Conservation (phyloP, 2,797 vertebrate genomes). For the Sparidentex hasta region DNA sequence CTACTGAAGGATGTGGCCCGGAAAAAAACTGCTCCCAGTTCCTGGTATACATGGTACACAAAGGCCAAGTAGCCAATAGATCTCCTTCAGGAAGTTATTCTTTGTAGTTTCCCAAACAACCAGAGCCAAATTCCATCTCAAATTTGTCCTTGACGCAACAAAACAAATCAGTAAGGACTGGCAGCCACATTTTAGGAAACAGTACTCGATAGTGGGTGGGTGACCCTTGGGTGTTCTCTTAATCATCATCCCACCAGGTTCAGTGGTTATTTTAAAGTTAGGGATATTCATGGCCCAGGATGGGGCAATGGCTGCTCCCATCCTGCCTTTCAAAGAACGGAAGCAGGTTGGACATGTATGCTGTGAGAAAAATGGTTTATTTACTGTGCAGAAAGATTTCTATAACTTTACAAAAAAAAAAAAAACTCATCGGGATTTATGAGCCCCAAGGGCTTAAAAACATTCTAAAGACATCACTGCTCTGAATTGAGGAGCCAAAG, state of each 20-base stretch:
- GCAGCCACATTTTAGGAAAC: constrained; percentile 48
- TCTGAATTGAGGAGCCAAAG: not conserved
- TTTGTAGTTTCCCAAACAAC: constrained; percentile 64
- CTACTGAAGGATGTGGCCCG: constrained; percentile 28
- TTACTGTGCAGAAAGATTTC: constrained; percentile 42
- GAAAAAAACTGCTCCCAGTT: constrained; percentile 29
- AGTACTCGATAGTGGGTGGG: constrained; percentile 13
- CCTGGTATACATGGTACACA: constrained; percentile 48
- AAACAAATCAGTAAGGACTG: constrained; percentile 53
- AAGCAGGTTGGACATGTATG: constrained; percentile 66
- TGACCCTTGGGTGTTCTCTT: constrained; percentile 43
- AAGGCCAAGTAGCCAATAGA: constrained; percentile 56
- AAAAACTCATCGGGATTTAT: constrained; percentile 29
- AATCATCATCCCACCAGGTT: constrained; percentile 42
- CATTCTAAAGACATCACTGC: not conserved
- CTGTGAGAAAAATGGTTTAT: constrained; percentile 55
- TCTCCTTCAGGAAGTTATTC: constrained; percentile 74
- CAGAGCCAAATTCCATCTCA: constrained; percentile 59
- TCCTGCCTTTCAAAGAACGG: constrained; percentile 84
- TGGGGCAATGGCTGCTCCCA: constrained; percentile 78
- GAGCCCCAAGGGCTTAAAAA: constrained; percentile 6
- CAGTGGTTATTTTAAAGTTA: constrained; percentile 73
- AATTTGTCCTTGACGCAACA: constrained; percentile 64
- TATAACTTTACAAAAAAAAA: constrained; percentile 41
- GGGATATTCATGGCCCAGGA: constrained; percentile 73